phyloP scores from a whole-genome alignment of 2,797 vertebrate genomes.

The Hemibagrus guttatus region DNA sequence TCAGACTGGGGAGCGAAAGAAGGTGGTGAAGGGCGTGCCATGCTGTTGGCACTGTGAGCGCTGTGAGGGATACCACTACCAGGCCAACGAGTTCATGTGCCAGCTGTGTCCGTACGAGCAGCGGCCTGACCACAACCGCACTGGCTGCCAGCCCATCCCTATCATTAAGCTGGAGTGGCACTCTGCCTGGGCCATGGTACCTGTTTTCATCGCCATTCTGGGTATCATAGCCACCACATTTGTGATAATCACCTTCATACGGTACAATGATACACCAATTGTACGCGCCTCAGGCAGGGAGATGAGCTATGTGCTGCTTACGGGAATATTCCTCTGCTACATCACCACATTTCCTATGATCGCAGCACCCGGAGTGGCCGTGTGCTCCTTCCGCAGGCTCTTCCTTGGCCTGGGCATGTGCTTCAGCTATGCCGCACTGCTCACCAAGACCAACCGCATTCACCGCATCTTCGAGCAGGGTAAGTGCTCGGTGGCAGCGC shows the following conservation, averaged over 20 bases:
- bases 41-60: conserved; percentile 98
- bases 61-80: conserved; percentile 91
- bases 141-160: conserved; percentile 88
- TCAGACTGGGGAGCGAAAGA: conserved; percentile 89
- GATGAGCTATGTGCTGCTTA: conserved; percentile 92
- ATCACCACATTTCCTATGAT: conserved; percentile 95
- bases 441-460: conserved; percentile 97
- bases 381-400: conserved; percentile 90
- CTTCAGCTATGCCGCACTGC: conserved; percentile 92
- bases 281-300: conserved; percentile 92
- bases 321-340: conserved; percentile 95
- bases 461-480: conserved; percentile 97
- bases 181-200: conserved; percentile 91
- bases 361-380: conserved; percentile 80
- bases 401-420: conserved; percentile 96
- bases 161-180: conserved; percentile 94
- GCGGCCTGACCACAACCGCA: conserved; percentile 86
- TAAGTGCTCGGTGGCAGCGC: conserved; percentile 89
- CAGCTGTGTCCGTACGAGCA: conserved; percentile 90
- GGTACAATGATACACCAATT: conserved; percentile 90
- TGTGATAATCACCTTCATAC: conserved; percentile 86
- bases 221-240: conserved; percentile 91
- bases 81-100: conserved; percentile 87
- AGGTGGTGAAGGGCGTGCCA: conserved; percentile 90
- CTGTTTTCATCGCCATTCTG: conserved; percentile 88